Evolutionary conservation across 2,797 vertebrate species (phyloP).

Genomic region (Urocyon cinereoargenteus): DNA sequence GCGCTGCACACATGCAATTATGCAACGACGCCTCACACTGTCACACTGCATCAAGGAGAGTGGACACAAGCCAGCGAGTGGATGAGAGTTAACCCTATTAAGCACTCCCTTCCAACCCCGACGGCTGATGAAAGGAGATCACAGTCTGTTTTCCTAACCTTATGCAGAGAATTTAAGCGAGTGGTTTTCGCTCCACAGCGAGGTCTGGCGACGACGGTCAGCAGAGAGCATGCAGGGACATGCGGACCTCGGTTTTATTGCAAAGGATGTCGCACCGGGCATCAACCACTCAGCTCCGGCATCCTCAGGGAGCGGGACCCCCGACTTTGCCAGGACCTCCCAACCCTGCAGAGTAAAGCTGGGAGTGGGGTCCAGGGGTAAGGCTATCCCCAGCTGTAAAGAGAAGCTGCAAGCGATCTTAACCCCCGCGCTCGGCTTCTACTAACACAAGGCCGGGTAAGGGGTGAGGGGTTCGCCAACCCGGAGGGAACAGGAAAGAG

Average conservation of each 20-base stretch:
- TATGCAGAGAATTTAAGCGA: conserved; percentile 14
- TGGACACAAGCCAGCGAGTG: neutral
- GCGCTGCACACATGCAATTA: neutral
- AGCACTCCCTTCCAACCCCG: conserved; percentile 10
- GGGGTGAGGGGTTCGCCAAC: neutral
- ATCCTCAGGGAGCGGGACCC: neutral
- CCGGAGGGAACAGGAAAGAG: neutral
- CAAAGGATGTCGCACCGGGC: neutral
- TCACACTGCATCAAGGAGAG: neutral
- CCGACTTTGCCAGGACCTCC: neutral
- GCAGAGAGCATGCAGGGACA: neutral
- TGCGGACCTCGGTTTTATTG: neutral
- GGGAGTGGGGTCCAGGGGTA: neutral
- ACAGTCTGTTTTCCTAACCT: conserved; percentile 70
- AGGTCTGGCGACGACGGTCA: conserved; percentile 38
- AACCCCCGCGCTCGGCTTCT: neutral
- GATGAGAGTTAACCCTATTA: neutral
- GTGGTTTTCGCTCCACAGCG: neutral
- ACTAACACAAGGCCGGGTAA: conserved; percentile 34
- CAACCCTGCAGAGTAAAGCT: neutral
- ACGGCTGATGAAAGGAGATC: conserved; percentile 58
- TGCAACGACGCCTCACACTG: neutral
- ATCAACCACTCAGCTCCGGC: neutral
- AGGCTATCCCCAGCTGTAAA: neutral
- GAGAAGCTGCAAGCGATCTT: neutral